Conservation (phyloP, 2,113 vertebrate species). For the Dunckerocampus dactyliophorus region DNA sequence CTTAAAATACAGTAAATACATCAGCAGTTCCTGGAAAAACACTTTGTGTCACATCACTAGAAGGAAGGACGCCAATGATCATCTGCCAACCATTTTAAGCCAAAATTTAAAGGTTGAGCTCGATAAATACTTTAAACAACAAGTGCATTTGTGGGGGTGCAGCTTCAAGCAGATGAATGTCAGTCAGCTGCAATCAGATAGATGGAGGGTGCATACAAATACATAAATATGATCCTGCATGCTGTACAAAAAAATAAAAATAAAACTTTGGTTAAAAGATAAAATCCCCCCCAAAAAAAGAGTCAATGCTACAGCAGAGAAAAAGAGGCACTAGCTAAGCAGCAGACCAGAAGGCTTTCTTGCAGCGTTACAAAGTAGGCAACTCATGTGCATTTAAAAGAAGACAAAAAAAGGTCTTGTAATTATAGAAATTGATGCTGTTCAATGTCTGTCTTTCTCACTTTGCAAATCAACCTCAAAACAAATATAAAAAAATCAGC, state of each 20-base stretch:
- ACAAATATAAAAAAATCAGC: too few relatives aligned
- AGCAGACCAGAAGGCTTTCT: slow-evolving; percentile 6
- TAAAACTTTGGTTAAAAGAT: too few relatives aligned
- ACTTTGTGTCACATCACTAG: not conserved
- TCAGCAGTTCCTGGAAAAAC: slow-evolving; percentile 47
- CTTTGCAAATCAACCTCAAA: too few relatives aligned
- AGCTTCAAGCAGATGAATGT: not conserved
- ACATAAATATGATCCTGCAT: not conserved
- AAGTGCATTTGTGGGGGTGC: slow-evolving; percentile 27
- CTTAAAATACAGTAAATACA: slow-evolving; percentile 61
- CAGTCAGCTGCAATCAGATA: not conserved
- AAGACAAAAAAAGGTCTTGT: slow-evolving; percentile 17
- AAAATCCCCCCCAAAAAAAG: not conserved
- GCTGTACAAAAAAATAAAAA: too few relatives aligned
- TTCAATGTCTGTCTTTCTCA: too few relatives aligned
- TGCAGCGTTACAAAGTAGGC: slow-evolving; percentile 8
- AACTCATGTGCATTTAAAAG: slow-evolving; percentile 15
- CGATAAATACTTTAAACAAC: slow-evolving; percentile 51
- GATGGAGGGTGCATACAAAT: not conserved
- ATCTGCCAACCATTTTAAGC: slow-evolving; percentile 2
- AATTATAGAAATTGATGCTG: not conserved
- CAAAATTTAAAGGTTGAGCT: slow-evolving; percentile 7
- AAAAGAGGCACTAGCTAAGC: slow-evolving; percentile 5
- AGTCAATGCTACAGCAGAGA: not conserved
- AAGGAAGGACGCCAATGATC: not conserved